Percentiles rank a stretch among this genome's conserved stretches.
phyloP scores from a whole-genome alignment of 2,113 vertebrate genomes.

The Felis catus region DNA sequence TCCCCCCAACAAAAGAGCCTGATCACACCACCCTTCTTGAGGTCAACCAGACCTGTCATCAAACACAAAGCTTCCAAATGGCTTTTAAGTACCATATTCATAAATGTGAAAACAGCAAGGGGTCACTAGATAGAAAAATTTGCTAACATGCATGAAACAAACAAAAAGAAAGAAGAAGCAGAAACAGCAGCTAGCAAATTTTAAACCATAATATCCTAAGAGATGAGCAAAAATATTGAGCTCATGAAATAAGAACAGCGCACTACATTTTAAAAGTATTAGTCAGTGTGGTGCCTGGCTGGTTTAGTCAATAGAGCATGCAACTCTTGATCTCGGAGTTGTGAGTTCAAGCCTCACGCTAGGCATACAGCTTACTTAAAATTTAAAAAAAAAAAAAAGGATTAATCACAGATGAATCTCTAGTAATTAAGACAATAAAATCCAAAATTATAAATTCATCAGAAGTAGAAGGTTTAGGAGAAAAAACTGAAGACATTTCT shows the following conservation, averaged over 20 bases:
- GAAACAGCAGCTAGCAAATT: not conserved
- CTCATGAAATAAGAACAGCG: not conserved
- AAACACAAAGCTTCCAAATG: not conserved
- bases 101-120: not conserved
- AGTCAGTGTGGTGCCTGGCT: not conserved
- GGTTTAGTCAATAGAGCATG: not conserved
- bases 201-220: not conserved
- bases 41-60: not conserved
- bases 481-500: not conserved
- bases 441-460: slow-evolving; percentile 38
- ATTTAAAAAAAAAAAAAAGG: not conserved
- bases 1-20: not conserved
- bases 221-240: not conserved
- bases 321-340: not conserved
- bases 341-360: too few species aligned
- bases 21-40: not conserved
- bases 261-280: not conserved
- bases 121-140: not conserved
- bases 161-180: not conserved
- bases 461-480: not conserved
- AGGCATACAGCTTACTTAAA: too few species aligned
- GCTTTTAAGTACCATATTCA: not conserved
- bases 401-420: not conserved
- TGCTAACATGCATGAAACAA: not conserved
- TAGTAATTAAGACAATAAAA: slow-evolving; percentile 27